phyloP scores from a whole-genome alignment of 35 echinoderm and acorn worm species.

The Lytechinus variegatus region DNA sequence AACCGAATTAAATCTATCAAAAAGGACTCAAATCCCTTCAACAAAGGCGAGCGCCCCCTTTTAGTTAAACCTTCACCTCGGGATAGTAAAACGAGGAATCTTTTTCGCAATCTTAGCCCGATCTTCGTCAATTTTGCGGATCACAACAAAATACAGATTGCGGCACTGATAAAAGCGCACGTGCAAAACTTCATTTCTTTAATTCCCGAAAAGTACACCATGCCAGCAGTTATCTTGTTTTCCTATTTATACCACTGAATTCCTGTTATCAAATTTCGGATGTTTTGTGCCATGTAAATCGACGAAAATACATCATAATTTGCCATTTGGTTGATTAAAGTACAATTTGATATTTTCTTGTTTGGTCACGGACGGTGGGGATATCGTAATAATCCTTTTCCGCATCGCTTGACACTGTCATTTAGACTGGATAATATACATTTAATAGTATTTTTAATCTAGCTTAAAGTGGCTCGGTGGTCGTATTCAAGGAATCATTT shows the following conservation, averaged over 20 bases:
- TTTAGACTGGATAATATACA: background rate
- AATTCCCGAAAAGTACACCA: background rate
- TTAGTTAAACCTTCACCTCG: background rate
- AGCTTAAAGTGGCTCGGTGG: background rate
- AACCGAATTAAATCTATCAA: background rate
- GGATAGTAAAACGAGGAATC: background rate
- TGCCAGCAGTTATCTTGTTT: background rate
- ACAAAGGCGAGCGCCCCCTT: background rate
- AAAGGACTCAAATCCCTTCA: background rate
- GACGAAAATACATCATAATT: background rate
- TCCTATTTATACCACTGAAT: background rate
- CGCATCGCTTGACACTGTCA: background rate
- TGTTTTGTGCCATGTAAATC: background rate
- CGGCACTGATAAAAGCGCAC: background rate
- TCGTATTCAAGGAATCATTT: background rate
- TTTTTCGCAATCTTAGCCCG: background rate
- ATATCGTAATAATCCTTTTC: background rate
- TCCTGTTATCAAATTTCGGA: background rate
- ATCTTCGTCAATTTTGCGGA: background rate
- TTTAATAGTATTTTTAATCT: background rate
- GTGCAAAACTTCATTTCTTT: background rate
- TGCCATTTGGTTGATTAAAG: background rate
- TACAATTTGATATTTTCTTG: background rate
- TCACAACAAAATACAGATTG: background rate
- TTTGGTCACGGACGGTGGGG: background rate